Percentiles rank a stretch among this genome's conserved stretches.
Evolutionary conservation across 2,797 vertebrate species (phyloP).

Genomic region (Hippoglossus hippoglossus): DNA sequence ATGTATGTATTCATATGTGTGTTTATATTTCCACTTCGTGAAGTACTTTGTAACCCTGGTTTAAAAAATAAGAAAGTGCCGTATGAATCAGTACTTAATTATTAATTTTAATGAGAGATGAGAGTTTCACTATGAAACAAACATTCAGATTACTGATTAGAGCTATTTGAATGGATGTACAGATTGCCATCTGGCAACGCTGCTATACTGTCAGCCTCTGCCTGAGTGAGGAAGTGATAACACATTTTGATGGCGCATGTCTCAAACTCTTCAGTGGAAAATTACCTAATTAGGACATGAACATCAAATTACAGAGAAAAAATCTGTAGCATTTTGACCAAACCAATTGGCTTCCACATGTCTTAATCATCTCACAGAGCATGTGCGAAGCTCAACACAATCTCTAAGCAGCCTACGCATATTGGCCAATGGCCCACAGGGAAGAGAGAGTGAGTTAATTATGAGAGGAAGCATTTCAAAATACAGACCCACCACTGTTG

Average conservation of each 20-base stretch:
- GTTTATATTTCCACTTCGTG: neutral
- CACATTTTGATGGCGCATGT: neutral
- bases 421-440: conserved; percentile 50
- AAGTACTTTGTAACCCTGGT: neutral
- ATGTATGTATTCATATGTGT: neutral
- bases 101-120: neutral
- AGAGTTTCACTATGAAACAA: neutral
- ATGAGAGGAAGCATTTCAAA: conserved; percentile 68
- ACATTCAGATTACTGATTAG: neutral
- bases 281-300: conserved; percentile 13
- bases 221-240: neutral
- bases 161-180: neutral
- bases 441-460: conserved; percentile 58
- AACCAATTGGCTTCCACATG: conserved; percentile 19
- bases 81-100: neutral
- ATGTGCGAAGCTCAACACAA: conserved; percentile 44
- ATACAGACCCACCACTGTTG: conserved; percentile 27
- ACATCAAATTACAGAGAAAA: conserved; percentile 28
- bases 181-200: neutral
- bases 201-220: neutral
- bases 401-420: conserved; percentile 46
- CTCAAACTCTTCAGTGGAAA: conserved; percentile 1
- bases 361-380: conserved; percentile 38
- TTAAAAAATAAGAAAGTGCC: neutral
- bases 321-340: neutral